Conservation (phyloP, 2,888 invertebrate genomes). For the Tetragnatha montana region DNA sequence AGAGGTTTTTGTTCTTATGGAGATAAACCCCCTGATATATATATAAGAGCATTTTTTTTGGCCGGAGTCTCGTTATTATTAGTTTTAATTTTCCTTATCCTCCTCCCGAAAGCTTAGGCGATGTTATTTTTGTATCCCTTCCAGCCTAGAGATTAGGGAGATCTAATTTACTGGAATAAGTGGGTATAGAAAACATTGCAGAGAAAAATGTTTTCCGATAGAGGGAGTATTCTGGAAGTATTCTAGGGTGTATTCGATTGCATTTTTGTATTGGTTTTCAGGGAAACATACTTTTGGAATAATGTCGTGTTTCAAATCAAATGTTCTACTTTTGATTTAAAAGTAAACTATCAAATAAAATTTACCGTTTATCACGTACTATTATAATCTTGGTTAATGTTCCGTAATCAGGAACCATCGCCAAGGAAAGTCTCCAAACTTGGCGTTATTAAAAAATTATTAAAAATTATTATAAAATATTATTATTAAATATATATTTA, state of each 20-base stretch:
- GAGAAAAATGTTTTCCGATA: conserved; percentile 19
- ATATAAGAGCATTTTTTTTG: neutral
- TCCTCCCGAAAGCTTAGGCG: neutral
- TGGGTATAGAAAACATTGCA: conserved; percentile 5
- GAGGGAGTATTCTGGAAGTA: neutral
- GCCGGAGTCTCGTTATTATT: neutral
- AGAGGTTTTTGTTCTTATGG: conserved; percentile 35
- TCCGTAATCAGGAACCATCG: no score
- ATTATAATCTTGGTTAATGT: no score
- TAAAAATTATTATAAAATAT: no score
- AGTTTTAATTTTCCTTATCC: neutral
- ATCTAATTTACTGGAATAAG: conserved; percentile 38
- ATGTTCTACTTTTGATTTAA: no score
- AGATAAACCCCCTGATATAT: neutral
- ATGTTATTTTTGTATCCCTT: conserved; percentile 4
- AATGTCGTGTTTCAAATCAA: no score
- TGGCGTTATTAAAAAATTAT: no score
- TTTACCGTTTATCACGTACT: no score
- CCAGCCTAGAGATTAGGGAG: conserved; percentile 30
- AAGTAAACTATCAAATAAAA: no score
- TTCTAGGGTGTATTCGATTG: neutral
- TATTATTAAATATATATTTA: no score
- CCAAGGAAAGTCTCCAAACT: no score
- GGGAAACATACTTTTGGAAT: neutral
- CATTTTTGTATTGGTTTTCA: neutral